Conservation (phyloP, 1,140 invertebrate genomes). For the Pogonognathellus flavescens region DNA sequence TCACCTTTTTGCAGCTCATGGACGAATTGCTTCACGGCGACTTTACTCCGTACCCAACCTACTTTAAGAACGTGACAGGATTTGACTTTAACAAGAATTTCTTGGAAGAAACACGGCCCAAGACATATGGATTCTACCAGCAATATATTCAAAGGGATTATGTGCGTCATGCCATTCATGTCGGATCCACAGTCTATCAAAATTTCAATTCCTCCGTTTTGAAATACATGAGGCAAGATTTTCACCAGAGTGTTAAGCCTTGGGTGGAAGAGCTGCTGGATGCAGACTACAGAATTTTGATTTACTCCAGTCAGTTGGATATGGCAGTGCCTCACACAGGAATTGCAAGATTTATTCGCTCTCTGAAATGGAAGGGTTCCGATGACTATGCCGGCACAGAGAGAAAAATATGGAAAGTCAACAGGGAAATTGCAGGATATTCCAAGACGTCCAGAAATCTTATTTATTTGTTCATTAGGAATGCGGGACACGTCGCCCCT, state of each 20-base stretch:
- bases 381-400: conserved; percentile 56
- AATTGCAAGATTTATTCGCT: conserved; percentile 71
- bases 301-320: conserved; percentile 66
- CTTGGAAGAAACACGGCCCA: conserved; percentile 70
- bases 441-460: conserved; percentile 71
- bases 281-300: conserved; percentile 68
- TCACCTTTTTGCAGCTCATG: conserved; percentile 69
- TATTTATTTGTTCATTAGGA: conserved; percentile 71
- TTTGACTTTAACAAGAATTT: conserved; percentile 73
- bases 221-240: conserved; percentile 58
- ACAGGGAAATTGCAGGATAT: conserved; percentile 72
- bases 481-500: conserved; percentile 74
- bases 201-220: conserved; percentile 59
- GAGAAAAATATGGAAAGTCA: conserved; percentile 59
- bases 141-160: conserved; percentile 69
- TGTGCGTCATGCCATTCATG: conserved; percentile 72
- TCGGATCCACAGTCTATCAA: conserved; percentile 69
- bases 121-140: conserved; percentile 70
- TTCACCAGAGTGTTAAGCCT: conserved; percentile 57
- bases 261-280: conserved; percentile 66
- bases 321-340: conserved; percentile 72
- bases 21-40: conserved; percentile 72
- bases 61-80: conserved; percentile 73
- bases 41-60: conserved; percentile 69
- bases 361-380: conserved; percentile 70